phyloP scores from a whole-genome alignment of 2,888 invertebrate species.

The Seira musarum region DNA sequence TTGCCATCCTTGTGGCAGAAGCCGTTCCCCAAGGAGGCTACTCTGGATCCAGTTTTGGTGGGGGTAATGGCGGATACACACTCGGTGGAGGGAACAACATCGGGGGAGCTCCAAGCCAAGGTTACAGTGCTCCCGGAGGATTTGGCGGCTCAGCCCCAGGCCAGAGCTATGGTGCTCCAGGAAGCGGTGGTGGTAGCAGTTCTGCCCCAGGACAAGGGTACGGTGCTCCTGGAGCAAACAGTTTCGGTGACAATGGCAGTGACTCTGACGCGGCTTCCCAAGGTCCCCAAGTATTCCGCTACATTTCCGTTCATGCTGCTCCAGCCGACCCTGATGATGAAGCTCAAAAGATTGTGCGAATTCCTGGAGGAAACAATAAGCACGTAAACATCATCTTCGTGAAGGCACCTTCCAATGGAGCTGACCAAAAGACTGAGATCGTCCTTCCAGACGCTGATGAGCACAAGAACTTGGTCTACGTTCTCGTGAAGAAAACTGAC shows the following conservation, averaged over 20 bases:
- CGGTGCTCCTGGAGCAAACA: background rate
- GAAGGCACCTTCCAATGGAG: conserved; percentile 15
- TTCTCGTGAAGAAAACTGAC: conserved; percentile 49
- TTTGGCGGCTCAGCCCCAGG: background rate
- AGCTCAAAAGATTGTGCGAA: conserved; percentile 22
- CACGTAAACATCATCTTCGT: too few species aligned
- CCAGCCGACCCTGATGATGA: conserved; percentile 45
- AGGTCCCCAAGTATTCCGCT: conserved; percentile 17
- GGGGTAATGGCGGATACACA: background rate
- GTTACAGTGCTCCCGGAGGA: conserved; percentile 23
- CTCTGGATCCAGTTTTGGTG: conserved; percentile 15
- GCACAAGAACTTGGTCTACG: conserved; percentile 52
- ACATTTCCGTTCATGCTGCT: conserved; percentile 35
- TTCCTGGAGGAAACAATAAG: conserved; percentile 27
- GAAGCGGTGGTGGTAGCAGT: background rate
- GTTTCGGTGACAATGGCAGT: background rate
- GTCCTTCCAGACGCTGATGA: conserved; percentile 42
- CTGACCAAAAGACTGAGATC: conserved; percentile 48
- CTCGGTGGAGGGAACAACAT: conserved; percentile 30
- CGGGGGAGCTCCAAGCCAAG: too few species aligned
- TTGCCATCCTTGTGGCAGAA: conserved; percentile 28
- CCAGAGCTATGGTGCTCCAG: background rate
- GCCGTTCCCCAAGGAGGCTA: conserved; percentile 24
- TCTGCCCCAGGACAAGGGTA: background rate
- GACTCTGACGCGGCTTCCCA: background rate